Evolutionary conservation across 2,888 invertebrate genomes (phyloP), one percentile per base, ranked within the genome.

Genomic region (Lycocerus yunnanus): DNA sequence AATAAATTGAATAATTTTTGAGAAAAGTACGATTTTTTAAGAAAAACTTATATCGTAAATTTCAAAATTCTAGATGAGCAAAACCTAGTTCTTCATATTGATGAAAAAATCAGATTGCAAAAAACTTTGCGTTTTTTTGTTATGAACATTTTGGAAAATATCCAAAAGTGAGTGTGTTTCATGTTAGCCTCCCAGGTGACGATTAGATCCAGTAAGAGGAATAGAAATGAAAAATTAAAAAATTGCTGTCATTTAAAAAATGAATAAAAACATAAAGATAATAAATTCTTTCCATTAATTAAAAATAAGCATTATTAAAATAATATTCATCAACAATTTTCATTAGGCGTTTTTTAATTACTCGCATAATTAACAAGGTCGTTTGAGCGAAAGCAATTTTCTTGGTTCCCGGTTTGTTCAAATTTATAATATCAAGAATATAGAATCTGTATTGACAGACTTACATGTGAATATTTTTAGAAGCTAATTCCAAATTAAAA

Each of bases 401-500:
- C n/a, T n/a, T 43, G n/a, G 43, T n/a, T 43, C 43, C 43, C 5
- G 43, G 43, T n/a, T n/a, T 5, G 43, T 43, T 43, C n/a, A 43
- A n/a, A n/a, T 43, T 43, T n/a, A 43, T 43, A 43, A 43, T n/a
- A 43, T n/a, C n/a, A n/a, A 43, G 43, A 43, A 43, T 43, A 43
- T n/a, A 43, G 43, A n/a, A 43, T 43, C n/a, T 43, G 43, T 43
- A 43, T 43, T 43, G 43, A 43, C 43, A 43, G 43, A 43, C 27
- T 18, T 16, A 59, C 15, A 21, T 27, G 20, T 27, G 67, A 71
- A 27, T 76, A 76, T 76, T 76, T 76, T 58, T 76, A 76, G 75
- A 68, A 67, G 65, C 43, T 16, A 68, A 63, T 66, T 65, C 71
- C 58, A 73, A 76, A 73, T 76, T 76, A 73, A 76, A 76, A 76